phyloP scores from a whole-genome alignment of 1,140 invertebrate genomes.

The Microplitis mediator region DNA sequence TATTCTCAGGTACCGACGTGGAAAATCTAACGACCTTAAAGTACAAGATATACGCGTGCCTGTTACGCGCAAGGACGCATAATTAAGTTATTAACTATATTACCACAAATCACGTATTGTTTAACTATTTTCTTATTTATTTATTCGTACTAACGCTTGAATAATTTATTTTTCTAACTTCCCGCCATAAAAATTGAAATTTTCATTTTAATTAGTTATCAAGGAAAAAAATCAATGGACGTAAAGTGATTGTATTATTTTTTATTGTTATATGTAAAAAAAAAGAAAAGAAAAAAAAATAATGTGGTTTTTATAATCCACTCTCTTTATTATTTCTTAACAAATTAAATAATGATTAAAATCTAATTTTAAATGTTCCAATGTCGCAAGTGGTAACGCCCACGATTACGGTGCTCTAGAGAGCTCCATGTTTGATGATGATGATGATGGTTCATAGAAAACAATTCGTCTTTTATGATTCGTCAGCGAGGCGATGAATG shows the following conservation, averaged over 20 bases:
- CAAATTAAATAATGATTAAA: background rate
- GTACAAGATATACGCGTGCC: constrained; percentile 21
- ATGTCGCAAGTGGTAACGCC: constrained; percentile 27
- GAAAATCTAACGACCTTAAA: constrained; percentile 41
- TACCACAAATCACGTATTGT: constrained; percentile 9
- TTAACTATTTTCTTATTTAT: background rate
- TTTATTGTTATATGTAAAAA: too few species aligned
- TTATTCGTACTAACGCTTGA: background rate
- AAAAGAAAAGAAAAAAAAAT: too few species aligned
- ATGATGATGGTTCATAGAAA: background rate
- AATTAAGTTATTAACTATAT: constrained; percentile 26
- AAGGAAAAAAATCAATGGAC: too few species aligned
- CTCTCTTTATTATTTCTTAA: constrained; percentile 6
- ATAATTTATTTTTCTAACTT: too few species aligned
- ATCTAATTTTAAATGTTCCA: constrained; percentile 16
- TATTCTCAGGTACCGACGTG: constrained; percentile 28
- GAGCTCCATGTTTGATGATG: constrained; percentile 5
- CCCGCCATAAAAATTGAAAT: too few species aligned
- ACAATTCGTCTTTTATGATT: constrained; percentile 22
- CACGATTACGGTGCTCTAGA: constrained; percentile 22
- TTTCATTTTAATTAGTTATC: too few species aligned
- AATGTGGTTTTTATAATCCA: background rate
- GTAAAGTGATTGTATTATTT: too few species aligned
- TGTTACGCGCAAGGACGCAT: constrained; percentile 30
- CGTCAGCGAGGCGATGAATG: constrained; percentile 31